Percentiles rank a stretch among this genome's conserved stretches.
These are phyloP conservation scores for Geococcyx californianus DNA, from an alignment of 2,113 vertebrate genomes.

Conservation along the genomic window DNA sequence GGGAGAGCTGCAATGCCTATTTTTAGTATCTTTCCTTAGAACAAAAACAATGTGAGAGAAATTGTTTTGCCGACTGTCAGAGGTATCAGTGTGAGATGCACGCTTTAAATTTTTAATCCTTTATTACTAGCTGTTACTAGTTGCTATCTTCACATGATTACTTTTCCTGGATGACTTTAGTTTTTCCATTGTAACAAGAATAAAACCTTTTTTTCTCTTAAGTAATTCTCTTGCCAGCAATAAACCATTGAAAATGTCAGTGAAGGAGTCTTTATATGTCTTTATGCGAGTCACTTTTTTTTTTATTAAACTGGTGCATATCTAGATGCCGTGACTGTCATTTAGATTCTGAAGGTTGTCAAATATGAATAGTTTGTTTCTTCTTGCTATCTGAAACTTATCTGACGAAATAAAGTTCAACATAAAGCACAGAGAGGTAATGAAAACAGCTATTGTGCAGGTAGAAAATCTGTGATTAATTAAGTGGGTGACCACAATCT, in stretches of 20 bases:
- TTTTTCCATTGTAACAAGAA: constrained; percentile 61
- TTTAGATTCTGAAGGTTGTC: constrained; percentile 1
- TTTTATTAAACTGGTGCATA: constrained; percentile 36
- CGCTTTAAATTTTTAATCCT: constrained; percentile 7
- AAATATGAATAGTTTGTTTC: constrained; percentile 37
- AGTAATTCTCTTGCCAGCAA: constrained; percentile 58
- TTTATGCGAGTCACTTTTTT: constrained; percentile 33
- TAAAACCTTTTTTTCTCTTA: constrained; percentile 52
- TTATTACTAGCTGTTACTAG: constrained; percentile 26
- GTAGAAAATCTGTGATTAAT: constrained; percentile 64
- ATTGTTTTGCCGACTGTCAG: not conserved
- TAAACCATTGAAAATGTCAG: constrained; percentile 26
- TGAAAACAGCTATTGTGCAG: constrained; percentile 61
- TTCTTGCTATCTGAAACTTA: constrained; percentile 47
- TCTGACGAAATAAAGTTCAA: constrained; percentile 6
- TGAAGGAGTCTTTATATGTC: constrained; percentile 66
- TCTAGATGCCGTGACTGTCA: constrained; percentile 38
- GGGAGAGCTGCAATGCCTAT: not conserved
- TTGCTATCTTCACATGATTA: constrained; percentile 60
- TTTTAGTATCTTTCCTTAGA: not conserved
- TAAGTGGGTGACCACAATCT: constrained; percentile 42
- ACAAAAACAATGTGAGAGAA: not conserved
- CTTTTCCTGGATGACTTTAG: constrained; percentile 54
- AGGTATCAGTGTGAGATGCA: not conserved
- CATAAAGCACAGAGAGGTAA: constrained; percentile 13